A percentile compares a stretch with the other conserved stretches of the same genome.
Evolutionary conservation across 1,140 invertebrate species (phyloP).

Genomic region (Drosophila miranda): DNA sequence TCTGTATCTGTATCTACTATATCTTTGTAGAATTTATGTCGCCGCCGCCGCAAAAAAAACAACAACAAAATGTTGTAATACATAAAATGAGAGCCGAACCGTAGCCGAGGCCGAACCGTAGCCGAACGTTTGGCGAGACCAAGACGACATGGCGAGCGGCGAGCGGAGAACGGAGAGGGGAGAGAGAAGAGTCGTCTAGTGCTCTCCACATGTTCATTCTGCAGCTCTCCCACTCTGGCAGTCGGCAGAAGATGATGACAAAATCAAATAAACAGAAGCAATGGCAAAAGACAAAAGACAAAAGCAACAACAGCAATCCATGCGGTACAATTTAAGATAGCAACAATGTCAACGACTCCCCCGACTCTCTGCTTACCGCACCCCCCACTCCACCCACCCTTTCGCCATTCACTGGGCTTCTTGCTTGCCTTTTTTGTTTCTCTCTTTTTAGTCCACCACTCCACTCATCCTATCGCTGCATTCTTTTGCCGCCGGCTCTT

Average conservation of each 20-base stretch:
- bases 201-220: slow-evolving; percentile 4
- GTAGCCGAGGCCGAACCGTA: slow-evolving; percentile 14
- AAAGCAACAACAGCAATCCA: slow-evolving; percentile 24
- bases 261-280: slow-evolving; percentile 62
- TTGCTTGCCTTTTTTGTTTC: neutral
- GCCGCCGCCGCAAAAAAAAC: slow-evolving; percentile 37
- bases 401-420: too few relatives aligned
- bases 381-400: too few relatives aligned
- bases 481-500: too few relatives aligned
- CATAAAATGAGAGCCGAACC: slow-evolving; percentile 24
- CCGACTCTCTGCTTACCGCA: neutral
- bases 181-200: neutral
- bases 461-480: too few relatives aligned
- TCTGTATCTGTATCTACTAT: slow-evolving; percentile 56
- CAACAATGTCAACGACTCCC: slow-evolving; percentile 73
- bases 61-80: slow-evolving; percentile 59
- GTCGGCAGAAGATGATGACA: slow-evolving; percentile 58
- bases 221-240: slow-evolving; percentile 20
- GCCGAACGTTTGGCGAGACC: too few relatives aligned
- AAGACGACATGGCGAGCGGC: too few relatives aligned
- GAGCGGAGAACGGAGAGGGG: too few relatives aligned
- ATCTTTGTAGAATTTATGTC: slow-evolving; percentile 71
- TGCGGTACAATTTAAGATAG: slow-evolving; percentile 71
- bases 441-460: neutral
- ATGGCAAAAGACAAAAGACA: slow-evolving; percentile 25